Base-by-base conservation (phyloP, 2,888 invertebrate species). In the Iphiclides podalirius region DNA sequence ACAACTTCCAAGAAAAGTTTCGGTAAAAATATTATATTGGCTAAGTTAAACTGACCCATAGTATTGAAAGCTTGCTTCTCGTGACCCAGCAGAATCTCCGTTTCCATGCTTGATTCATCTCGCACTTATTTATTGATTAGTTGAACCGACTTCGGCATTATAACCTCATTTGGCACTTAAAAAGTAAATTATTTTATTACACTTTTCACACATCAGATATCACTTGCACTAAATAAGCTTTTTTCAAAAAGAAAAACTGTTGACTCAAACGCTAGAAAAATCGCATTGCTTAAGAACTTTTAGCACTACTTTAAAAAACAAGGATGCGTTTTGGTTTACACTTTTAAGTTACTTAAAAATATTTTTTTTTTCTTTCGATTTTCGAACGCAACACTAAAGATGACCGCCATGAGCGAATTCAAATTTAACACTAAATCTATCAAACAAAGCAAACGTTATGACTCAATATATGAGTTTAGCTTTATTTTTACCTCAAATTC, bases 1-100 rank as follows among this genome's bases (percentile, higher is more conserved):
- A n/a, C n/a, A n/a, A n/a, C n/a, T n/a, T n/a, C n/a, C n/a, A n/a
- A n/a, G n/a, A n/a, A n/a, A n/a, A n/a, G n/a, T n/a, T n/a, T n/a
- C n/a, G n/a, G n/a, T n/a, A n/a, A n/a, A n/a, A n/a, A n/a, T n/a
- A n/a, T n/a, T n/a, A n/a, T n/a, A n/a, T n/a, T n/a, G n/a, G n/a
- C n/a, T n/a, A n/a, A n/a, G n/a, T n/a, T 9, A 31, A 51, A 82
- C 84, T 57, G 67, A 87, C 87, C 85, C 85, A 86, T 72, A 86
- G 48, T 53, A 67, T 70, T 0, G 66, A 67, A 39, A 86, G 55
- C 59, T 76, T 81, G 43, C 75, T 72, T 53, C 75, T 73, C 47
- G 76, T 75, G 42, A 80, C 69, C 79, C 80, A 81, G 51, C 65
- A 66, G 61, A 82, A 79, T 52, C 72, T 73, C 54, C 67, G 74